Evolutionary conservation across 1,140 invertebrate genomes (phyloP).

Genomic region (Drosophila prosaltans): DNA sequence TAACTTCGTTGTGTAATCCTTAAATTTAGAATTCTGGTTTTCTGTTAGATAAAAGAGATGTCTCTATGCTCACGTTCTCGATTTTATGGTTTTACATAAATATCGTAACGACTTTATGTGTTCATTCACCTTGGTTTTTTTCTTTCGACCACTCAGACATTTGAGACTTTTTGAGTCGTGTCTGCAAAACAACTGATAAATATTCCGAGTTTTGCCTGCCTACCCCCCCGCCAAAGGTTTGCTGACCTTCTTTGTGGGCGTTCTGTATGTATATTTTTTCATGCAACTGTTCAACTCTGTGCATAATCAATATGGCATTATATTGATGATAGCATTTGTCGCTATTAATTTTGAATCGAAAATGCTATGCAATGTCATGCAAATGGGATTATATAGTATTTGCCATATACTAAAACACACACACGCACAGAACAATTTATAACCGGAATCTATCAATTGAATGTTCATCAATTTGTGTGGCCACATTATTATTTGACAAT

Average conservation of each 20-base stretch:
- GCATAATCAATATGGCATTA: constrained; percentile 41
- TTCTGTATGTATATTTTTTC: background rate
- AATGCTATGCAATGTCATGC: constrained; percentile 1
- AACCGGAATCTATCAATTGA: constrained; percentile 29
- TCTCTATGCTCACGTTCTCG: constrained; percentile 41
- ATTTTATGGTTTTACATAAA: constrained; percentile 51
- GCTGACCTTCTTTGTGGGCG: constrained; percentile 13
- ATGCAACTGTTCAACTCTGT: constrained; percentile 31
- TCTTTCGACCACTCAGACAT: background rate
- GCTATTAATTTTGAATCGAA: background rate
- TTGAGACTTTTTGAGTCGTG: constrained; percentile 16
- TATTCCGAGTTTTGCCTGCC: background rate
- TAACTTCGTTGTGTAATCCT: background rate
- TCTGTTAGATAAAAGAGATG: background rate
- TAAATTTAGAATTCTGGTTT: background rate
- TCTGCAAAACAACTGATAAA: constrained; percentile 21
- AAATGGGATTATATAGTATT: background rate
- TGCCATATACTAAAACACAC: constrained; percentile 5
- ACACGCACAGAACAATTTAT: background rate
- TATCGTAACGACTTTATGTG: constrained; percentile 29
- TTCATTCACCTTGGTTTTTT: constrained; percentile 13
- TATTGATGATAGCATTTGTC: background rate
- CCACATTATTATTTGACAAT: constrained; percentile 15
- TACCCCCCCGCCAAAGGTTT: background rate
- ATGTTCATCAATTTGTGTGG: constrained; percentile 2